These are phyloP conservation scores for Apostichopus leukothele DNA, from an alignment of 53 echinoderm and acorn worm genomes.

Conservation along the genomic window DNA sequence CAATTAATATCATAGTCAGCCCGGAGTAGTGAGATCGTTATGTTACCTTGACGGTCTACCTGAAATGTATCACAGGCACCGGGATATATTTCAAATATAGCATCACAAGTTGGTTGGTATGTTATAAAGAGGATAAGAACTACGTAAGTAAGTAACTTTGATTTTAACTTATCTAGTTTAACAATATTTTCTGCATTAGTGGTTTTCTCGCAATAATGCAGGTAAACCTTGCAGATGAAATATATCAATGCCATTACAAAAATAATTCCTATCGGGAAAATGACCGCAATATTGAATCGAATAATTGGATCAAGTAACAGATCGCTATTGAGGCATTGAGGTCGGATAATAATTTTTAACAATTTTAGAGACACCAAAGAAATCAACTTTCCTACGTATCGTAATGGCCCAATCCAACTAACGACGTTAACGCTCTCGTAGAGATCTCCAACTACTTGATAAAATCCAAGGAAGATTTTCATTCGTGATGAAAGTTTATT, in stretches of 20 bases:
- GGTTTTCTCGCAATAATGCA: neutral
- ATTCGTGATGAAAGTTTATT: constrained; percentile 27
- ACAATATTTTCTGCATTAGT: neutral
- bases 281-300: neutral
- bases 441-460: constrained; percentile 23
- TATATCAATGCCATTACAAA: neutral
- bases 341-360: constrained; percentile 3
- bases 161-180: neutral
- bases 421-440: neutral
- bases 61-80: constrained; percentile 50
- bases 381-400: neutral
- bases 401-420: neutral
- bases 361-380: neutral
- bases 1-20: constrained; percentile 63
- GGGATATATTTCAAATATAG: constrained; percentile 52
- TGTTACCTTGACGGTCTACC: neutral
- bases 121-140: constrained; percentile 52
- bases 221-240: neutral
- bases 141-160: neutral
- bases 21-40: constrained; percentile 6
- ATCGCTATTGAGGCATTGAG: neutral
- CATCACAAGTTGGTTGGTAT: constrained; percentile 49
- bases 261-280: neutral
- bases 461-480: constrained; percentile 26
- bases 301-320: neutral